Conservation (phyloP, 2,113 vertebrate genomes). For the Crotalus viridis region DNA sequence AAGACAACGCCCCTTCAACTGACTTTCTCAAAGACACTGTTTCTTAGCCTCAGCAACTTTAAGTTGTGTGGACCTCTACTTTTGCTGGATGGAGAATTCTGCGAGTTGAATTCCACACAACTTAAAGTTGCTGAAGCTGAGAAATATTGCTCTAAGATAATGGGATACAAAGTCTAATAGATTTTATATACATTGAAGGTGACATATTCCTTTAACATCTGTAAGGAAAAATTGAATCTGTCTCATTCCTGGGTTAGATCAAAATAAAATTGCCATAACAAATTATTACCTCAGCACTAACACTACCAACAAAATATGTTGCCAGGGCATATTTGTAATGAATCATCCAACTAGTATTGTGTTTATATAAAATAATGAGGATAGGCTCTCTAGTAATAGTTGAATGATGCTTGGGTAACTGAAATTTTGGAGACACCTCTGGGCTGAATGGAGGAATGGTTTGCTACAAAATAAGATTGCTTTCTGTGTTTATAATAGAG, state of each 20-base stretch:
- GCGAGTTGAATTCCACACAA: not conserved
- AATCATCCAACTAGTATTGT: not conserved
- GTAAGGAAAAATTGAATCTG: not conserved
- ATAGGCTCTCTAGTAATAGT: not conserved
- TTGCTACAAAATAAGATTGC: not conserved
- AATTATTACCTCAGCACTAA: not conserved
- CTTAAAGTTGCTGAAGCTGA: not conserved
- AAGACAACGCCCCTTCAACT: not conserved
- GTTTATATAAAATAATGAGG: not conserved
- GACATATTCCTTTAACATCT: not conserved
- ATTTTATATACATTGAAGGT: not conserved
- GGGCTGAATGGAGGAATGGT: not conserved
- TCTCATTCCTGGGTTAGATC: not conserved
- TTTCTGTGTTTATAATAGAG: not conserved
- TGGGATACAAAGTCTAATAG: not conserved
- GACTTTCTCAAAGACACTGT: not conserved
- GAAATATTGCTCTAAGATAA: not conserved
- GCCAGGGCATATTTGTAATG: not conserved
- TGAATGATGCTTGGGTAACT: not conserved
- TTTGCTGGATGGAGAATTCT: not conserved
- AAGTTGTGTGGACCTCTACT: not conserved
- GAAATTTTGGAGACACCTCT: not conserved
- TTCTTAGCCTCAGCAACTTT: not conserved
- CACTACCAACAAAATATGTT: not conserved
- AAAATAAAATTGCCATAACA: not conserved